Base-by-base conservation (phyloP, 2,888 invertebrate species). In the Agriopis aurantiaria region DNA sequence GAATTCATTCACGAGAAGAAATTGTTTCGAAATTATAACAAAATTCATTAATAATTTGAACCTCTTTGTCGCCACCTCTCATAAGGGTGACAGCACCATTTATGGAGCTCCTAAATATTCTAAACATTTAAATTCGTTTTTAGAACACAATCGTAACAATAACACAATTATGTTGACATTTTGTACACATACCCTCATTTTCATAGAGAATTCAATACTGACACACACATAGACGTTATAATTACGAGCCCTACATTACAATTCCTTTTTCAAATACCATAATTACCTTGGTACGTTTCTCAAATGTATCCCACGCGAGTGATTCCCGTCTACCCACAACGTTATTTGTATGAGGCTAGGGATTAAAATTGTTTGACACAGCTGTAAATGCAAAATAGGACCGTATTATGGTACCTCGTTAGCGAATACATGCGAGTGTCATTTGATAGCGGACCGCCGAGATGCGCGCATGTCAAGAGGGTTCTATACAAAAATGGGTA, bases 381-480 rank as follows among this genome's bases (percentile, higher is more conserved):
- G 75, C 69, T 67, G 78, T 78, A 82, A 79, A 81, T 81, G 79
- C 81, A 76, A 86, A 88, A 86, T 85, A 84, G 85, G 84, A 78
- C 79, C 75, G 81, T 85, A 86, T 87, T 85, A 86, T 84, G 80
- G 82, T 83, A 82, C 82, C 90, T 91, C 90, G 91, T 91, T 91
- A 90, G 87, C 82, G 85, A 83, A 86, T 90, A 89, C 88, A 88
- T 86, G 88, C 81, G 85, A 86, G 85, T 88, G 90, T 89, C 91
- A 90, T 91, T 92, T 89, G 90, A 90, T 88, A 91, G 85, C 84
- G 82, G 80, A 85, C 78, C 81, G 78, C 81, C 81, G 83, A 81
- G 83, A 78, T 76, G 82, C 77, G 76, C 76, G 82, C 78, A 84
- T 80, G 83, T 80, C 75, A 72, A 55, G 58, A 9, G 48, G 59